A percentile compares a stretch with the other conserved stretches of the same genome.
These are phyloP conservation scores for Microtus oregoni DNA, from an alignment of 2,113 vertebrate species.

Conservation along the genomic window DNA sequence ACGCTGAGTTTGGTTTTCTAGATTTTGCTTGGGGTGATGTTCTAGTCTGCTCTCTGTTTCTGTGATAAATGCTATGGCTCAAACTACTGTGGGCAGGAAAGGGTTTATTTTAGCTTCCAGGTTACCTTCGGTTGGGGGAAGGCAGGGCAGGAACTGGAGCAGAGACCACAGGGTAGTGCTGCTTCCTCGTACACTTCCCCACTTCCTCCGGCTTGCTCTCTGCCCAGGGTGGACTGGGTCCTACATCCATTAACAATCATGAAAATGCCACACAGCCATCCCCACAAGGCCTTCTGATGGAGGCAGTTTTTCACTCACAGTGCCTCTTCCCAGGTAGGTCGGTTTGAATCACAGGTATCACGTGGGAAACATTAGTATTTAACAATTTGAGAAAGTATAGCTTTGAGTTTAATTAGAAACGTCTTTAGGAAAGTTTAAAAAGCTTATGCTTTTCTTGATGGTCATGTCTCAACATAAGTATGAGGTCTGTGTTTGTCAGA, in stretches of 20 bases:
- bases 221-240: not conserved
- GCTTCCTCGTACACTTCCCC: not conserved
- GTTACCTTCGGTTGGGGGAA: not conserved
- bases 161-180: not conserved
- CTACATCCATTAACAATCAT: not conserved
- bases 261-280: not conserved
- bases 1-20: slow-evolving; percentile 29
- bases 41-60: not conserved
- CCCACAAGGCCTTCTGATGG: not conserved
- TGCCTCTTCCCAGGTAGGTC: not conserved
- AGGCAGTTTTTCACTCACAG: not conserved
- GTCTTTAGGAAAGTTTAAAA: slow-evolving; percentile 18
- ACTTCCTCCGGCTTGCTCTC: not conserved
- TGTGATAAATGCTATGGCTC: not conserved
- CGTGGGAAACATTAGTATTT: not conserved
- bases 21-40: not conserved
- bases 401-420: slow-evolving; percentile 33
- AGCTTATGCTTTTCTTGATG: not conserved
- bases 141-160: not conserved
- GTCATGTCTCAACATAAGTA: slow-evolving; percentile 11
- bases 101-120: not conserved
- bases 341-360: not conserved
- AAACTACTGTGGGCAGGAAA: not conserved
- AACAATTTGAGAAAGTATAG: not conserved
- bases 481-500: not conserved